These are phyloP conservation scores for Dugesia japonica DNA, from an alignment of 2,888 invertebrate genomes.

Conservation along the genomic window DNA sequence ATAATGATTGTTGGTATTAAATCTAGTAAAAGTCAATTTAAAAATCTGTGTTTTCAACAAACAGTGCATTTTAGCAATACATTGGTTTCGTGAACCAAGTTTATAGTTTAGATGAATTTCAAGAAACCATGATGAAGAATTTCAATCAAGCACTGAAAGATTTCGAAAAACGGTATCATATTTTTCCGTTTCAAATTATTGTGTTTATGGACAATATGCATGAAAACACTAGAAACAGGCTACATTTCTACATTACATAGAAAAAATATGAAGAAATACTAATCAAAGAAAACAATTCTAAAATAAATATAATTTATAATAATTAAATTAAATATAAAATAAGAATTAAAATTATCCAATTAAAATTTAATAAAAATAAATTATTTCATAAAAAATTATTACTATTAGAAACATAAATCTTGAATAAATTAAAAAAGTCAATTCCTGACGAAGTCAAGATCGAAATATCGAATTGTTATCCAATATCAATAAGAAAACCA, in stretches of 20 bases:
- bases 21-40: constrained; percentile 56
- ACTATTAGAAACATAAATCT: no score
- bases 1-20: constrained; percentile 66
- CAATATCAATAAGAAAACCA: no score
- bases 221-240: constrained; percentile 47
- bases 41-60: constrained; percentile 65
- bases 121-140: constrained; percentile 49
- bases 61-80: constrained; percentile 58
- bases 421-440: no score
- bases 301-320: constrained; percentile 69
- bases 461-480: no score
- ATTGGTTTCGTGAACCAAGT: neutral
- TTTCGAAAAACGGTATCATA: constrained; percentile 40
- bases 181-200: constrained; percentile 60
- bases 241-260: constrained; percentile 36
- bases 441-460: no score
- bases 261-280: neutral
- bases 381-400: no score
- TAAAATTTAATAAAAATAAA: no score
- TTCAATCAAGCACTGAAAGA: constrained; percentile 38
- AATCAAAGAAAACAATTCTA: neutral
- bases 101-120: constrained; percentile 20
- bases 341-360: no score
- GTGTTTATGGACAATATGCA: constrained; percentile 72
- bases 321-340: no score